These are phyloP conservation scores for Stegodyphus dumicola DNA, from an alignment of 1,140 invertebrate genomes.

Conservation along the genomic window DNA sequence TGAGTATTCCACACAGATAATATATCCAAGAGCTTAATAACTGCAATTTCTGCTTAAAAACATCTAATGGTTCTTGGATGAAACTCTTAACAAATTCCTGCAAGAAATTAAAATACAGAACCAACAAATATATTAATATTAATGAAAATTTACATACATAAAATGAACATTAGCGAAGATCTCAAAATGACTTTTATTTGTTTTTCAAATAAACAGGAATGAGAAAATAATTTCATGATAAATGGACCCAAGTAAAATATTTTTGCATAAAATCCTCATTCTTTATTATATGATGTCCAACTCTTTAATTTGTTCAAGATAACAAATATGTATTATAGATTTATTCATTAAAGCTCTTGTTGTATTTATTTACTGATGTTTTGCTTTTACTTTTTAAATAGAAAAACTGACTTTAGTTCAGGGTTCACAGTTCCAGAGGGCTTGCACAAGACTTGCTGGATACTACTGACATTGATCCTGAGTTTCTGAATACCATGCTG, in stretches of 20 bases:
- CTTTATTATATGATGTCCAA: too few relatives aligned
- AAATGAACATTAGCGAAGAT: neutral
- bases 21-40: conserved; percentile 44
- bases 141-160: neutral
- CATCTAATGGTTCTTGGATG: neutral
- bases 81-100: conserved; percentile 40
- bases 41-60: conserved; percentile 17
- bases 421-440: too few relatives aligned
- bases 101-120: neutral
- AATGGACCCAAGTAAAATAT: neutral
- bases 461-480: too few relatives aligned
- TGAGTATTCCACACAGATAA: conserved; percentile 26
- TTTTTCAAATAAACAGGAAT: neutral
- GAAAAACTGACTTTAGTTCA: too few relatives aligned
- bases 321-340: too few relatives aligned
- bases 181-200: neutral
- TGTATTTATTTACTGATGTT: too few relatives aligned
- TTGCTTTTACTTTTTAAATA: too few relatives aligned
- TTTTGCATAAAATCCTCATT: neutral
- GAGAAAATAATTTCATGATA: neutral
- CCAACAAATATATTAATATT: neutral
- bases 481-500: too few relatives aligned
- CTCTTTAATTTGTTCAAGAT: too few relatives aligned
- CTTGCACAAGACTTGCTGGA: too few relatives aligned
- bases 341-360: too few relatives aligned